Percentiles rank a stretch among this genome's conserved stretches.
These are phyloP conservation scores for Mechanitis mazaeus DNA, from an alignment of 2,888 invertebrate species.

Conservation along the genomic window DNA sequence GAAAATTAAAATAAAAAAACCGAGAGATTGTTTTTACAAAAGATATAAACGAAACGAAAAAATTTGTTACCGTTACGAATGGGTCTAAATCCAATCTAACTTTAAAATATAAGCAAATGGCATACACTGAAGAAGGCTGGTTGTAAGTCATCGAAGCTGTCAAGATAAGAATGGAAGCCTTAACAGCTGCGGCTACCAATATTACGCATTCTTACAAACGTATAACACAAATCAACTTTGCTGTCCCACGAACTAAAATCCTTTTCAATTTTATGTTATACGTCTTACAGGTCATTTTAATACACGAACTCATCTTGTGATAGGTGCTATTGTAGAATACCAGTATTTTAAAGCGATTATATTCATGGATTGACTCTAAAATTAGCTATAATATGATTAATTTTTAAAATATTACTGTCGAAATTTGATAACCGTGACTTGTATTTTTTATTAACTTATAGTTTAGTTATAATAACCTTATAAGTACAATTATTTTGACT, in stretches of 20 bases:
- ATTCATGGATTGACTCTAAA: constrained; percentile 64
- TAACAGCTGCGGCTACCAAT: constrained; percentile 74
- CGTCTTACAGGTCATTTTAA: constrained; percentile 44
- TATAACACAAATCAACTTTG: constrained; percentile 20
- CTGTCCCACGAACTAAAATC: constrained; percentile 15
- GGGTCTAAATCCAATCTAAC: constrained; percentile 61
- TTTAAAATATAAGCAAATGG: constrained; percentile 65
- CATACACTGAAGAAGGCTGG: constrained; percentile 47
- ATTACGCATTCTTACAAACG: constrained; percentile 58
- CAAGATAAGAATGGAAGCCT: constrained; percentile 75
- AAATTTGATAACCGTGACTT: constrained; percentile 62
- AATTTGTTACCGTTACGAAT: constrained; percentile 68
- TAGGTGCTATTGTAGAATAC: constrained; percentile 47
- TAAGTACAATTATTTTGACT: constrained; percentile 1
- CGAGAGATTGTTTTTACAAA: too few species aligned
- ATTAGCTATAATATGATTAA: constrained; percentile 69
- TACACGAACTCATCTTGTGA: constrained; percentile 25
- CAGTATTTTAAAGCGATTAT: constrained; percentile 59
- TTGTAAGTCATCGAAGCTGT: constrained; percentile 74
- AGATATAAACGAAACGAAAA: too few species aligned
- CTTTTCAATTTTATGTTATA: constrained; percentile 40
- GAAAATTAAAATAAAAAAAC: too few species aligned
- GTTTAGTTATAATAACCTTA: constrained; percentile 39
- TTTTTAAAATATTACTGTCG: constrained; percentile 57
- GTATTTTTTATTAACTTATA: constrained; percentile 33